phyloP scores from a whole-genome alignment of 1,140 invertebrate species.

The Drosophila lini region DNA sequence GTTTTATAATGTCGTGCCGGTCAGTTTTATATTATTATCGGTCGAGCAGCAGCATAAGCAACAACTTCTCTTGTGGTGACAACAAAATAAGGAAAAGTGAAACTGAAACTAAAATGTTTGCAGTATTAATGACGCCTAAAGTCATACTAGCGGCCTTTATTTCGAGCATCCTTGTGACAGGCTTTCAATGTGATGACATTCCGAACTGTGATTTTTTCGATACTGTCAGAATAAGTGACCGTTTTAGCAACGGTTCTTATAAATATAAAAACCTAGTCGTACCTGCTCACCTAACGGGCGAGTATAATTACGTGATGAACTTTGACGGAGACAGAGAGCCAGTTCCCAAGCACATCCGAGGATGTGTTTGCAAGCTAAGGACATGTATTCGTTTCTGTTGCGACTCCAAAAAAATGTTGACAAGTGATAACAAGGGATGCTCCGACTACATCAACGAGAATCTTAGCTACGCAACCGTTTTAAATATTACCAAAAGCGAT shows the following conservation, averaged over 20 bases:
- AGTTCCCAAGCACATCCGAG: conserved; percentile 46
- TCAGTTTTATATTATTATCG: neutral
- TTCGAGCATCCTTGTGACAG: neutral
- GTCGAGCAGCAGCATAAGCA: neutral
- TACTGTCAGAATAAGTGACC: conserved; percentile 53
- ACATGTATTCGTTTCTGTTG: conserved; percentile 64
- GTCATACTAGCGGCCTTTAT: neutral
- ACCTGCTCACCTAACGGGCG: conserved; percentile 30
- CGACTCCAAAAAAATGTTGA: conserved; percentile 2
- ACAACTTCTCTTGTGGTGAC: neutral
- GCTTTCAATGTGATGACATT: conserved; percentile 20
- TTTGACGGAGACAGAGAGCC: neutral
- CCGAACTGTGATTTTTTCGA: conserved; percentile 53
- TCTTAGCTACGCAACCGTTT: conserved; percentile 3
- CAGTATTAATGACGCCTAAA: neutral
- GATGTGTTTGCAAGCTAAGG: conserved; percentile 54
- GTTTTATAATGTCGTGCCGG: neutral
- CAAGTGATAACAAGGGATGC: neutral
- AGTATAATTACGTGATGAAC: conserved; percentile 32
- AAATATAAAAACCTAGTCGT: conserved; percentile 40
- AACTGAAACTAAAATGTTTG: neutral
- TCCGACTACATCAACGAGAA: conserved; percentile 6
- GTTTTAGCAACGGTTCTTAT: conserved; percentile 49
- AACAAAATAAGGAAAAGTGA: neutral
- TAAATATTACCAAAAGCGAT: conserved; percentile 43